Evolutionary conservation across 2,797 vertebrate species (phyloP), one percentile per base, ranked within the genome.

Genomic region (Paratrypauchen microcephalus): DNA sequence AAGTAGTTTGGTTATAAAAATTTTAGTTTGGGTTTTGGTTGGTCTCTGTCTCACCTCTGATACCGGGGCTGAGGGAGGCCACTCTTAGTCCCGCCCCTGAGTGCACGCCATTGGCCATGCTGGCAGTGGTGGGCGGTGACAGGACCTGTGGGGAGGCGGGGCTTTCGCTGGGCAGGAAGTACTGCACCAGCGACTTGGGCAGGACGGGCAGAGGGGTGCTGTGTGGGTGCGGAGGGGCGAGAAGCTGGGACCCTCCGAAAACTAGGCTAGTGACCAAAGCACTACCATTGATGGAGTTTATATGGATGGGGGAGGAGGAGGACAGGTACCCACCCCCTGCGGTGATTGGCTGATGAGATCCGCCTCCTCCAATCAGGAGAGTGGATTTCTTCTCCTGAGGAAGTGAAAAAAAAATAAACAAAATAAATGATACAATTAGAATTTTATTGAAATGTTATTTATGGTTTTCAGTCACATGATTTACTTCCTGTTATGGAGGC

Each of bases 111-210:
- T 94, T 92, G 76, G 94, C 84, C 83, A 95, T 83, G 70, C 86
- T 60, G 69, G 84, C 79, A 69, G 81, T 90, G 71, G 84, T 63
- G n/a, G 94, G 92, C 77, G 94, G 87, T 68, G 95, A 88, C 85
- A 95, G 92, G 84, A 94, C 77, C 64, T 88, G 92, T 24, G 92
- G 85, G 80, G 90, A 80, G 50, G 90, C 83, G 61, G 89, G 86
- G 81, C 70, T 84, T 76, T 89, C 85, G 56, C 82, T 61, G 74
- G 95, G 94, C 79, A 95, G 91, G 85, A 96, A 91, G 90, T 95
- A 96, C 89, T 96, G 95, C 76, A 95, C 92, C 80, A 95, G 91
- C 1, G 92, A 86, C 77, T 90, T 89, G 79, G 84, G 71, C 62
- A 48, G 89, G 41, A 45, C 13, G 15, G 41, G 41, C 41, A 45